Evolutionary conservation across 2,888 invertebrate genomes (phyloP).

Genomic region (Hypomecis punctinalis): DNA sequence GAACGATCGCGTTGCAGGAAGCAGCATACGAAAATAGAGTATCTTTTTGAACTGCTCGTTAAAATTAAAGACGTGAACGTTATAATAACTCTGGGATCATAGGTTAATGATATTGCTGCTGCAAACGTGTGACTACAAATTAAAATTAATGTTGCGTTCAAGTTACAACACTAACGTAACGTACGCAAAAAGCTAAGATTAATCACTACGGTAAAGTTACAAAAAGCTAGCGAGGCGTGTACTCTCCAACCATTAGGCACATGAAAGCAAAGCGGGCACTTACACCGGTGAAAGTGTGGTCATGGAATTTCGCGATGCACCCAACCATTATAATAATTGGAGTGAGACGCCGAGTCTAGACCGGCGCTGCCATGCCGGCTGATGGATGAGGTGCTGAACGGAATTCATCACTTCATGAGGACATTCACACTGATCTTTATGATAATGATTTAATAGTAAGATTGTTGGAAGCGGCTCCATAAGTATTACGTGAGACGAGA

Average conservation of each 20-base stretch:
- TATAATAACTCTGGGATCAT: constrained; percentile 30
- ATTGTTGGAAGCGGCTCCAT: constrained; percentile 14
- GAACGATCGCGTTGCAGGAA: constrained; percentile 62
- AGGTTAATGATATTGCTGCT: constrained; percentile 19
- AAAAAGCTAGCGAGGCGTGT: constrained; percentile 40
- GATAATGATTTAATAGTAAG: constrained; percentile 7
- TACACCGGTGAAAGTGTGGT: constrained; percentile 69
- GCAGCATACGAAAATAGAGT: constrained; percentile 43
- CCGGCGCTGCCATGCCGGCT: constrained; percentile 30
- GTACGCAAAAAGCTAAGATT: constrained; percentile 6
- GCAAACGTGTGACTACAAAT: neutral
- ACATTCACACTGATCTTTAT: constrained; percentile 20
- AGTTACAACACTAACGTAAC: constrained; percentile 24
- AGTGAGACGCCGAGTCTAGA: constrained; percentile 66
- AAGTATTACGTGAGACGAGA: constrained; percentile 5
- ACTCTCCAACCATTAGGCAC: constrained; percentile 56
- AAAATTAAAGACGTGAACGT: constrained; percentile 42
- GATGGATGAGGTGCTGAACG: constrained; percentile 40
- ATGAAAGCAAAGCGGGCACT: constrained; percentile 68
- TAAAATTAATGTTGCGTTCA: neutral
- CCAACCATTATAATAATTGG: constrained; percentile 69
- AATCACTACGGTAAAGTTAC: constrained; percentile 15
- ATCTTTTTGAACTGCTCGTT: constrained; percentile 45
- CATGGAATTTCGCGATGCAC: constrained; percentile 73
- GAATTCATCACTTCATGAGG: constrained; percentile 14